These are phyloP conservation scores for Pristionchus fissidentatus DNA, from an alignment of 2,888 invertebrate genomes.

Conservation along the genomic window DNA sequence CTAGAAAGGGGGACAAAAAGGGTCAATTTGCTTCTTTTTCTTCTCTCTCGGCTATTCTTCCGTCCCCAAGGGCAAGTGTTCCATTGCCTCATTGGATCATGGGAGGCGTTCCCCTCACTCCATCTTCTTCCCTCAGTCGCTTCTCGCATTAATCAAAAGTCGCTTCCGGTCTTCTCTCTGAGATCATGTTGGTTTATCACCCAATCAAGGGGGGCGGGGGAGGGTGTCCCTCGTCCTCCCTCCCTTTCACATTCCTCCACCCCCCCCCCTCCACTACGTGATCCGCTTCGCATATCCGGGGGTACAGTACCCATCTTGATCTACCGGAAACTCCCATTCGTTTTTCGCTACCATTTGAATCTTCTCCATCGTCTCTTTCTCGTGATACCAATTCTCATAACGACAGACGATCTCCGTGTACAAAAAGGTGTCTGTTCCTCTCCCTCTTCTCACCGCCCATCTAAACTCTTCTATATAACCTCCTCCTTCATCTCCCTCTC, in stretches of 20 bases:
- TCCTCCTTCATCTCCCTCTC: background rate
- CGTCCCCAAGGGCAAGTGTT: constrained; percentile 37
- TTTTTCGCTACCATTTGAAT: background rate
- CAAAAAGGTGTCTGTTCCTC: constrained; percentile 24
- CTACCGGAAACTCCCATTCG: background rate
- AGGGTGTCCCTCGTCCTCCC: constrained; percentile 13
- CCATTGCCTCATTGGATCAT: constrained; percentile 8
- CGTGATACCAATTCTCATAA: constrained; percentile 35
- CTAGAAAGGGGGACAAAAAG: constrained; percentile 32
- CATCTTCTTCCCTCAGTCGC: background rate
- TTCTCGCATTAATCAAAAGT: constrained; percentile 25
- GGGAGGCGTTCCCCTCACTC: background rate
- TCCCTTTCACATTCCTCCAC: constrained; percentile 11
- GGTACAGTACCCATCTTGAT: constrained; percentile 15
- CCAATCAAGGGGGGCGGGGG: background rate
- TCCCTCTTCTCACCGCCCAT: background rate
- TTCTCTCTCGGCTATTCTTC: constrained; percentile 38
- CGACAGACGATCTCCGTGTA: background rate
- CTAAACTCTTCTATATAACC: background rate
- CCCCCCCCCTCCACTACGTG: background rate
- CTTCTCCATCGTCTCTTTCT: background rate
- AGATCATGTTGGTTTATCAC: constrained; percentile 42
- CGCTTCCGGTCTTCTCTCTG: constrained; percentile 17
- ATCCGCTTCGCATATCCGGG: background rate
- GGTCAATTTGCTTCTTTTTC: constrained; percentile 13